A percentile compares a stretch with the other conserved stretches of the same genome.
These are phyloP conservation scores for Drosophila nebulosa DNA, from an alignment of 1,140 invertebrate genomes.

Conservation along the genomic window DNA sequence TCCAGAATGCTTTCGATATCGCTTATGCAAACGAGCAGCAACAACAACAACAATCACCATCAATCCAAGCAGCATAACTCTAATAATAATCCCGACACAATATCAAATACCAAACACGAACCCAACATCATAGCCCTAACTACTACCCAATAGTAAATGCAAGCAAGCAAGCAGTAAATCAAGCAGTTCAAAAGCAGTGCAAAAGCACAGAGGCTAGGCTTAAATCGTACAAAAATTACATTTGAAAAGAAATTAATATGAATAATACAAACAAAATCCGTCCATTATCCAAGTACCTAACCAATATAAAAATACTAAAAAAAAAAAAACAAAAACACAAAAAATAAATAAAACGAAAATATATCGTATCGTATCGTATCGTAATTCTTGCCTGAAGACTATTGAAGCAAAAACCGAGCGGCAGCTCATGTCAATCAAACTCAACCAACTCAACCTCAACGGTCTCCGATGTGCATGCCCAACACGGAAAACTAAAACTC, in stretches of 20 bases:
- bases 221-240: too few relatives aligned
- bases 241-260: too few relatives aligned
- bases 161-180: background rate
- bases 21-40: constrained; percentile 48
- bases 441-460: constrained; percentile 61
- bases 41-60: constrained; percentile 20
- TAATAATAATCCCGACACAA: constrained; percentile 26
- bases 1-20: constrained; percentile 68
- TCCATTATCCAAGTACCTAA: constrained; percentile 10
- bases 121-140: constrained; percentile 12
- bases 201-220: too few relatives aligned
- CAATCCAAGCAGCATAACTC: constrained; percentile 28
- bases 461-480: constrained; percentile 49
- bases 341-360: background rate
- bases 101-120: constrained; percentile 24
- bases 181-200: too few relatives aligned
- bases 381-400: constrained; percentile 46
- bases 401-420: constrained; percentile 50
- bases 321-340: background rate
- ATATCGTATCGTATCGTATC: constrained; percentile 8
- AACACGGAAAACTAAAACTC: constrained; percentile 51
- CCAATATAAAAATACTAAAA: background rate
- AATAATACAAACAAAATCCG: constrained; percentile 1
- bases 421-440: constrained; percentile 49
- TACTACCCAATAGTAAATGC: constrained; percentile 12